Evolutionary conservation across 2,888 invertebrate species (phyloP).

Genomic region (Parapristionchus giblindavisi): DNA sequence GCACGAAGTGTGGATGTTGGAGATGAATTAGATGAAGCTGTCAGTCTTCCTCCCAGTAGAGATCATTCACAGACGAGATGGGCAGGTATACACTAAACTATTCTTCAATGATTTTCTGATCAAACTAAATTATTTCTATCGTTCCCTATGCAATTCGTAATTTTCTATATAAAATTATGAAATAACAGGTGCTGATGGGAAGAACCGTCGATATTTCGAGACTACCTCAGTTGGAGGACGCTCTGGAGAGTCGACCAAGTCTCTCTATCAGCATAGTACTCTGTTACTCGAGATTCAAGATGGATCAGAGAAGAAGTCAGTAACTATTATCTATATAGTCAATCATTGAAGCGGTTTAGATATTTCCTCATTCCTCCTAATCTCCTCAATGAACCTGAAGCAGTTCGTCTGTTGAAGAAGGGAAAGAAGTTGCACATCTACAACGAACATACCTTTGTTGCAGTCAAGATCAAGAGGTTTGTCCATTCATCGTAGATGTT

Average conservation of each 20-base stretch:
- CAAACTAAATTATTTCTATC: neutral
- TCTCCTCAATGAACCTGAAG: conserved; percentile 58
- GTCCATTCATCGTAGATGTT: neutral
- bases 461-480: conserved; percentile 68
- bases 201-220: conserved; percentile 45
- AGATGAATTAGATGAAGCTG: conserved; percentile 61
- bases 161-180: neutral
- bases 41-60: conserved; percentile 65
- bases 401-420: conserved; percentile 60
- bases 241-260: conserved; percentile 58
- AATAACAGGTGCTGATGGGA: conserved; percentile 29
- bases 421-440: conserved; percentile 69
- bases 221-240: conserved; percentile 58
- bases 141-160: neutral
- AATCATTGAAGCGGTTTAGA: conserved; percentile 44
- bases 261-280: conserved; percentile 62
- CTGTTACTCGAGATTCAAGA: conserved; percentile 60
- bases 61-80: conserved; percentile 63
- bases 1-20: conserved; percentile 24
- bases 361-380: conserved; percentile 67
- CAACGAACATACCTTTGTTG: conserved; percentile 70
- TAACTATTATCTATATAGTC: neutral
- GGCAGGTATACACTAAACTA: conserved; percentile 40
- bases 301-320: conserved; percentile 58
- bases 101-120: neutral